Conservation (phyloP, 2,113 vertebrate species). For the Formicarius rufipectus region DNA sequence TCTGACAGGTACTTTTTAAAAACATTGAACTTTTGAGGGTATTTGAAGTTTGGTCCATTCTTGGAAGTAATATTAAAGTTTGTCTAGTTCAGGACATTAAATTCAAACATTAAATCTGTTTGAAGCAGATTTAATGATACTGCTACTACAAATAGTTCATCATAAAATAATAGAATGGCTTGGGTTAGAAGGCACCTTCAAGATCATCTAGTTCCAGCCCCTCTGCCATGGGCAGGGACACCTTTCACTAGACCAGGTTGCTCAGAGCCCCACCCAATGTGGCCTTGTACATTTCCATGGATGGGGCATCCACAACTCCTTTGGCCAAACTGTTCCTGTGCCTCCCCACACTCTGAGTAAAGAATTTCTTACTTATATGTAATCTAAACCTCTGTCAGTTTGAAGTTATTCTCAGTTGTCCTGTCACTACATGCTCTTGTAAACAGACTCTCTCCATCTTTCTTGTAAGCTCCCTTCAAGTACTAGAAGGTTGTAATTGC, state of each 20-base stretch:
- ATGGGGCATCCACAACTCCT: not conserved
- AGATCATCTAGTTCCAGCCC: not conserved
- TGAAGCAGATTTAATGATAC: not conserved
- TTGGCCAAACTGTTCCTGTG: not conserved
- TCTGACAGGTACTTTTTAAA: not conserved
- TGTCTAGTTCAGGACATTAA: no score
- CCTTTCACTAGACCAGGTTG: not conserved
- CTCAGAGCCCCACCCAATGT: not conserved
- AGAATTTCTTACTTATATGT: not conserved
- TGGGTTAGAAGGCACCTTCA: not conserved
- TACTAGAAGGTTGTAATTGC: not conserved
- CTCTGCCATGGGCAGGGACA: no score
- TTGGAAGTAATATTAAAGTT: not conserved
- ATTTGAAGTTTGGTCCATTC: not conserved
- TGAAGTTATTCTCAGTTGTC: not conserved
- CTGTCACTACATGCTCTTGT: not conserved
- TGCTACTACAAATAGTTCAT: not conserved
- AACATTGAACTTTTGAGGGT: not conserved
- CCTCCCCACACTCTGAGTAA: fast-evolving
- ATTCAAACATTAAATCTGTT: no score
- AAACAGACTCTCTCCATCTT: not conserved
- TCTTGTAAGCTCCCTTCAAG: not conserved
- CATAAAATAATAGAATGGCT: not conserved
- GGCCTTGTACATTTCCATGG: not conserved
- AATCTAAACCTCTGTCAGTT: not conserved